Base-by-base conservation (phyloP, 2,113 vertebrate genomes). In the Nerophis ophidion region DNA sequence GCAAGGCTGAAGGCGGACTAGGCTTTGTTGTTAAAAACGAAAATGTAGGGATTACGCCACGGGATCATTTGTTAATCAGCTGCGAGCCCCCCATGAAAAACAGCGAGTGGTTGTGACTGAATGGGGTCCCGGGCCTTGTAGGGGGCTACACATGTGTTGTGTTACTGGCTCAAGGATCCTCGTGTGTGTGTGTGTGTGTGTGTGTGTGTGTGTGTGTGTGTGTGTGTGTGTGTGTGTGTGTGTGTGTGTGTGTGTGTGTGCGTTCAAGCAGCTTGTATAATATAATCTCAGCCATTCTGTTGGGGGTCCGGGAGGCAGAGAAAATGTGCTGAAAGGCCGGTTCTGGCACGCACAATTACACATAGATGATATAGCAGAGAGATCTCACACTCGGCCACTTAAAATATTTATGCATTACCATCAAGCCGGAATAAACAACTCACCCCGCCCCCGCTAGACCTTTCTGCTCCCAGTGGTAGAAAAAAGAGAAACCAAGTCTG, bases 331-430 rank as follows among this genome's bases (percentile, higher is more conserved):
- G 68, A 81, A 71, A 77, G 68, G 42, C 71, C 72, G 61, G 19
- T 80, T 80, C 74, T 52, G 2, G 44, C 68, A 72, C 34, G 71
- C 77, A 64, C 79, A 86, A 75, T 84, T 84, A 74, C 83, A 82
- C 85, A 81, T 51, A 58, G 45, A 68, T 69, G 74, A 72, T 76
- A 58, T 60, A 73, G 70, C 53, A 34, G 19, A 63, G 68, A 65
- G 72, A 77, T 80, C 79, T 75, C 65, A 69, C 69, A 69, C 70
- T 59, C 52, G 51, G 44, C 58, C 72, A 66, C 76, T 78, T 86
- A 53, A 84, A 86, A 85, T 81, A 76, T 83, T 83, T 80, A 86
- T 74, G 60, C 59, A 15, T 65, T 75, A 61, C 81, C 75, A 67
- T 82, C 71, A 81, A 60, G 61, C 58, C 66, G 53, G 51, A 53